Conservation (phyloP, 2,888 invertebrate species). For the Pogonocherus hispidulus region DNA sequence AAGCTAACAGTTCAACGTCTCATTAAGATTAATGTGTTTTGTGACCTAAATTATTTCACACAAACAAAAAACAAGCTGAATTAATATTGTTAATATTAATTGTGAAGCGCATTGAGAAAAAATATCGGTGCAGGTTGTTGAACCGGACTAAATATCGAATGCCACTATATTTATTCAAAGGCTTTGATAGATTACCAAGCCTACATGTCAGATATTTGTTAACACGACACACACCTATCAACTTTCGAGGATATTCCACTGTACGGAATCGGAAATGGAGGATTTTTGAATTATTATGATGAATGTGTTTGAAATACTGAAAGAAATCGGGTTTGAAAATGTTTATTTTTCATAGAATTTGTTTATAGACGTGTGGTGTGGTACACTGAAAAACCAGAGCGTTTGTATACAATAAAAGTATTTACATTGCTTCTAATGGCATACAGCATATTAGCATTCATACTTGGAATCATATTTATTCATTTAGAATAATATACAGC, state of each 20-base stretch:
- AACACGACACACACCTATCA: background rate
- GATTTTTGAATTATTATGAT: background rate
- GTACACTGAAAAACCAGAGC: background rate
- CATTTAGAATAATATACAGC: too few species aligned
- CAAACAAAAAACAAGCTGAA: slow-evolving; percentile 25
- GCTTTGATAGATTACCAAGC: background rate
- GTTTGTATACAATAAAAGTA: too few species aligned
- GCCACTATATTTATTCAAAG: background rate
- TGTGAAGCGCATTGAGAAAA: background rate
- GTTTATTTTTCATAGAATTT: background rate
- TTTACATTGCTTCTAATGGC: too few species aligned
- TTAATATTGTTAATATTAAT: slow-evolving; percentile 18
- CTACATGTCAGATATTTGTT: background rate
- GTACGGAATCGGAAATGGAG: background rate
- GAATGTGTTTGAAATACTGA: background rate
- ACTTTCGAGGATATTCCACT: background rate
- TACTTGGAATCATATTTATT: too few species aligned
- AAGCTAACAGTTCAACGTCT: background rate
- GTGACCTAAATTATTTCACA: slow-evolving; percentile 25
- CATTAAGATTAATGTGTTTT: slow-evolving; percentile 25
- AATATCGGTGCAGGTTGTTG: slow-evolving; percentile 20
- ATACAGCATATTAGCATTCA: too few species aligned
- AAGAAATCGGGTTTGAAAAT: background rate
- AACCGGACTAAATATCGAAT: slow-evolving; percentile 1
- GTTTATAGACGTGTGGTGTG: background rate